These are phyloP conservation scores for Syrphus vitripennis DNA, from an alignment of 2,888 invertebrate species.

Conservation along the genomic window DNA sequence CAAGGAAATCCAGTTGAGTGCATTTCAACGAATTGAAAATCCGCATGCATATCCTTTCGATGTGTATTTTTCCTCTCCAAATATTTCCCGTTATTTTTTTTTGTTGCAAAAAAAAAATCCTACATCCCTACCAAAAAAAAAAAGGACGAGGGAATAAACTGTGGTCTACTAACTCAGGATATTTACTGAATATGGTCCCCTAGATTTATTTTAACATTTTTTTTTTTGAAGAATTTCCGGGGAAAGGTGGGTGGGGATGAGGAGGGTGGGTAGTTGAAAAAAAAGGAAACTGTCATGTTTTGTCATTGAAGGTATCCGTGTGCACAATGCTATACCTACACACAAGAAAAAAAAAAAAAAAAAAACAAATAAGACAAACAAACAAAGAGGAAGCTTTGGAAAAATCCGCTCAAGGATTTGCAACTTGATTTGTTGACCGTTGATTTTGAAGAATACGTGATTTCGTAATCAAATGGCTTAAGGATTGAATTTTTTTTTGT, in stretches of 20 bases:
- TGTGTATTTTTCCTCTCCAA: neutral
- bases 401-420: conserved; percentile 44
- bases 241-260: neutral
- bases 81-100: neutral
- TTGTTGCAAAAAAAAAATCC: neutral
- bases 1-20: conserved; percentile 68
- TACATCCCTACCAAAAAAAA: neutral
- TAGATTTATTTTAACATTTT: neutral
- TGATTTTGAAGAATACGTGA: conserved; percentile 50
- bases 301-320: conserved; percentile 49
- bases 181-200: conserved; percentile 50
- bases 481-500: conserved; percentile 13
- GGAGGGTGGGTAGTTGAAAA: neutral
- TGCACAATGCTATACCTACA: conserved; percentile 13
- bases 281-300: conserved; percentile 39
- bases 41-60: conserved; percentile 61
- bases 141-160: neutral
- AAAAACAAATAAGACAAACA: neutral
- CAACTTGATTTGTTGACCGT: conserved; percentile 63
- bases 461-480: conserved; percentile 46
- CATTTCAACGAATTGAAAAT: conserved; percentile 68
- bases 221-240: neutral
- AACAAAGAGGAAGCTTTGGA: neutral
- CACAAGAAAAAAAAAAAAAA: neutral
- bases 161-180: conserved; percentile 51